Conservation (phyloP, 2,113 vertebrate genomes). For the Nothocercus nigrocapillus region DNA sequence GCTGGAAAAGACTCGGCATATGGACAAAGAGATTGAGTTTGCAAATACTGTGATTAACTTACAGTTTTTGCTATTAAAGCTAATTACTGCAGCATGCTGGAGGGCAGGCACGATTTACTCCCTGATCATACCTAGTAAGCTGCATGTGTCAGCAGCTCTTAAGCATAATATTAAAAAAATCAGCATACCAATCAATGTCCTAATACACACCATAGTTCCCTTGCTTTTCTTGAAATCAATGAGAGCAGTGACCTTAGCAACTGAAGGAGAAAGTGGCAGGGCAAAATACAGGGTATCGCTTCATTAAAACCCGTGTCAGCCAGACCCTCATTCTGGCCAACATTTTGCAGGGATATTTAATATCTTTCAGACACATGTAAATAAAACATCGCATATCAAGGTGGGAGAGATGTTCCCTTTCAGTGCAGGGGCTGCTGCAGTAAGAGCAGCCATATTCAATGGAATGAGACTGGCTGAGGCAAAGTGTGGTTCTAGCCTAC, state of each 20-base stretch:
- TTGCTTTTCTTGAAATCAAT: constrained; percentile 26
- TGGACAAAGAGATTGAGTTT: constrained; percentile 52
- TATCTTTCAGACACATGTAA: neutral
- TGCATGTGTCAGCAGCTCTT: constrained; percentile 51
- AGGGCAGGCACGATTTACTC: constrained; percentile 68
- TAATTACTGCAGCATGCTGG: constrained; percentile 64
- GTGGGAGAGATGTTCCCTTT: neutral
- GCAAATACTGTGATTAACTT: constrained; percentile 69
- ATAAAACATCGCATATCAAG: neutral
- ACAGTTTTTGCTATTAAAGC: constrained; percentile 56
- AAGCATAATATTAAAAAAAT: constrained; percentile 37
- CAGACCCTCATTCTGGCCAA: neutral
- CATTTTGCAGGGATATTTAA: neutral
- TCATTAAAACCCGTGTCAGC: neutral
- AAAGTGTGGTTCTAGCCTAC: neutral
- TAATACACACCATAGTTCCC: neutral
- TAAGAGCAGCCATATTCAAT: neutral
- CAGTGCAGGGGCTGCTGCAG: neutral
- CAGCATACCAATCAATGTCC: constrained; percentile 43
- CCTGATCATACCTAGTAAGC: constrained; percentile 60
- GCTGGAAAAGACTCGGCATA: constrained; percentile 7
- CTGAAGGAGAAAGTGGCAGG: neutral
- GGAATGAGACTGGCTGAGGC: neutral
- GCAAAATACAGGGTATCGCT: neutral
- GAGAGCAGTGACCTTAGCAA: constrained; percentile 17